phyloP scores from a whole-genome alignment of 2,113 vertebrate genomes.

The Rhagologus leucostigma region DNA sequence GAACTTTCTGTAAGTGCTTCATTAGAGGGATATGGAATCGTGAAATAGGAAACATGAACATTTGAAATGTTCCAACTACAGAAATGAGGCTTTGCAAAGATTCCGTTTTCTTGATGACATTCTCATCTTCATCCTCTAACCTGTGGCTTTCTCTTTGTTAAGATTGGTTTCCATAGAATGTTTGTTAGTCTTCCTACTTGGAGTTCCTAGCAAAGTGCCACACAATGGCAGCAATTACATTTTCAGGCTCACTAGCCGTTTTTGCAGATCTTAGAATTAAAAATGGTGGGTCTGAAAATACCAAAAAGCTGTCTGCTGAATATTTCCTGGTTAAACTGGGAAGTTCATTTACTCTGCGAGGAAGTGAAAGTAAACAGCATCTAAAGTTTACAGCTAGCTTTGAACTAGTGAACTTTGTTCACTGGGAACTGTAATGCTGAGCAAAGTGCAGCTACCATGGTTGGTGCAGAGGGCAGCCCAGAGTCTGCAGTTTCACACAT shows the following conservation, averaged over 20 bases:
- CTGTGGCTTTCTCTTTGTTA: background rate
- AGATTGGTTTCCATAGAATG: background rate
- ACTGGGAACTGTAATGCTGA: rapidly evolving
- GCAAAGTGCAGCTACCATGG: background rate
- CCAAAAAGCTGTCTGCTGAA: background rate
- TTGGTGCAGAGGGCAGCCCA: background rate
- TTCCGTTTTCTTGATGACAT: background rate
- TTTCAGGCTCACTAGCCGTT: background rate
- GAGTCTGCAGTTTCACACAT: background rate
- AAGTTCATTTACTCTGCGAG: background rate
- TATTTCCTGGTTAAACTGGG: background rate
- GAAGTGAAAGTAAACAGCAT: background rate
- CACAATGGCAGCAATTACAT: background rate
- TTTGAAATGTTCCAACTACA: background rate
- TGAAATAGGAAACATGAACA: background rate
- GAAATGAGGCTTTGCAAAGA: background rate
- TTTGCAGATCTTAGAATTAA: background rate
- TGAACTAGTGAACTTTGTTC: background rate
- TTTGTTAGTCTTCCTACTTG: background rate
- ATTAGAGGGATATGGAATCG: background rate
- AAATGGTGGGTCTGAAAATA: background rate
- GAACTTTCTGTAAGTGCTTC: background rate
- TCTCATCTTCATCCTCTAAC: background rate
- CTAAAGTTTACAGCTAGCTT: background rate
- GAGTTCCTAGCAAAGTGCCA: background rate